Percentiles rank a stretch among this genome's conserved stretches.
These are phyloP conservation scores for Betta splendens DNA, from an alignment of 2,797 vertebrate genomes.

Conservation along the genomic window DNA sequence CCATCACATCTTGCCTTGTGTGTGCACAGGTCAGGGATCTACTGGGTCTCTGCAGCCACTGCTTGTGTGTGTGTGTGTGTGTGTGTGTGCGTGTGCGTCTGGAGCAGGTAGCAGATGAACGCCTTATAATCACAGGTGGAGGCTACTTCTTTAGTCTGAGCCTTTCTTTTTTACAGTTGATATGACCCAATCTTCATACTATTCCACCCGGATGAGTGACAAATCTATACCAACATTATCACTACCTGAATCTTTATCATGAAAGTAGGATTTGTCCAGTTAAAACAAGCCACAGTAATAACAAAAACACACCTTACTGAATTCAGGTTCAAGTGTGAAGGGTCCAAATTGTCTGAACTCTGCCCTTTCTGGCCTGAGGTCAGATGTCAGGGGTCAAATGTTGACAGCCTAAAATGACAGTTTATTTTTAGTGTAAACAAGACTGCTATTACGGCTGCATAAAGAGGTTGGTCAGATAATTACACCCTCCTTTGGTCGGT, in stretches of 20 bases:
- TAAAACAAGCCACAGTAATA: background rate
- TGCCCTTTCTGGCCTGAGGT: conserved; percentile 53
- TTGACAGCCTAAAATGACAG: conserved; percentile 70
- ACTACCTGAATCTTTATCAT: background rate
- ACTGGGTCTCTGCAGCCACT: conserved; percentile 22
- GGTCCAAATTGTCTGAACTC: conserved; percentile 56
- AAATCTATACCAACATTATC: too few species aligned
- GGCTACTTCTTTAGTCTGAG: too few species aligned
- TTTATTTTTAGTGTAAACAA: conserved; percentile 84
- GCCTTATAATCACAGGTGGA: conserved; percentile 70
- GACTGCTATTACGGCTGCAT: conserved; percentile 77
- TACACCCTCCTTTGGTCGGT: conserved; percentile 71
- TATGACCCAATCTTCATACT: too few species aligned
- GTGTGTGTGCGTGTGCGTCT: conserved; percentile 24
- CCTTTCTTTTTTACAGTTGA: too few species aligned
- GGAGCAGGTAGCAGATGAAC: conserved; percentile 73
- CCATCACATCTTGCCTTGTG: conserved; percentile 53
- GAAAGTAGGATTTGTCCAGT: background rate
- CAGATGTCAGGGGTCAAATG: conserved; percentile 68
- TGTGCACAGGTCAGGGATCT: conserved; percentile 50
- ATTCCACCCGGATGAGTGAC: too few species aligned
- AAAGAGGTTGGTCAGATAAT: conserved; percentile 81
- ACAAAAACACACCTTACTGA: background rate
- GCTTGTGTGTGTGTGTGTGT: conserved; percentile 29
- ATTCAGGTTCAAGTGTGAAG: conserved; percentile 58